phyloP scores from a whole-genome alignment of 2,888 invertebrate species.

The Rhamphomyia laevipes region DNA sequence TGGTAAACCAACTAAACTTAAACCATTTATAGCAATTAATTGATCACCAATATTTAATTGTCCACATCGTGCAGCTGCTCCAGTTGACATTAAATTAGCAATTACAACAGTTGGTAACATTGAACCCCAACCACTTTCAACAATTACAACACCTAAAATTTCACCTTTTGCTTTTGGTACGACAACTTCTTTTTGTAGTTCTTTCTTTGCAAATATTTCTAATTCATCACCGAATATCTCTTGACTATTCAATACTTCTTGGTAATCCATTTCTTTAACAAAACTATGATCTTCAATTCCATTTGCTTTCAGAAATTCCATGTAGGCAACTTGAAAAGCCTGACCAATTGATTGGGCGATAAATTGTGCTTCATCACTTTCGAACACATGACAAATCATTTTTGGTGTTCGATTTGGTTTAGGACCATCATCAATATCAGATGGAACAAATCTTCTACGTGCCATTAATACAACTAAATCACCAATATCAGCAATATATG shows the following conservation, averaged over 20 bases:
- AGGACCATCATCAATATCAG: slow-evolving; percentile 19
- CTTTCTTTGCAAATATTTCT: slow-evolving; percentile 98
- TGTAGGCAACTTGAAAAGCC: slow-evolving; percentile 99
- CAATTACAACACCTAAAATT: slow-evolving; percentile 95
- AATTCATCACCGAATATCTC: slow-evolving; percentile 98
- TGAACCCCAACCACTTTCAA: slow-evolving; percentile 99
- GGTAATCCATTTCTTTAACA: slow-evolving; percentile 99
- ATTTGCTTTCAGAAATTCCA: slow-evolving; percentile 99
- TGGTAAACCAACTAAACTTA: slow-evolving; percentile 94
- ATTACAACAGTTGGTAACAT: slow-evolving; percentile 99
- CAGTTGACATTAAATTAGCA: slow-evolving; percentile 92
- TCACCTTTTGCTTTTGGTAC: slow-evolving; percentile 98
- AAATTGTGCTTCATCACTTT: slow-evolving; percentile 98
- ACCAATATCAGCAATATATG: slow-evolving; percentile 98
- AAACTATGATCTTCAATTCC: slow-evolving; percentile 99
- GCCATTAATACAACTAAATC: slow-evolving; percentile 98
- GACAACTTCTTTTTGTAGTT: slow-evolving; percentile 94
- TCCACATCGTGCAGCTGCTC: slow-evolving; percentile 95
- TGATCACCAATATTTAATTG: slow-evolving; percentile 99
- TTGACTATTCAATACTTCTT: slow-evolving; percentile 97
- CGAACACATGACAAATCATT: slow-evolving; percentile 99
- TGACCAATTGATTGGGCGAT: slow-evolving; percentile 99
- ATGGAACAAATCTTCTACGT: slow-evolving; percentile 75
- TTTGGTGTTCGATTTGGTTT: slow-evolving; percentile 83
- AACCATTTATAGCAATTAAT: slow-evolving; percentile 98